Base-by-base conservation (phyloP, 64 coral and sea anemone species). In the Porites australiensis region DNA sequence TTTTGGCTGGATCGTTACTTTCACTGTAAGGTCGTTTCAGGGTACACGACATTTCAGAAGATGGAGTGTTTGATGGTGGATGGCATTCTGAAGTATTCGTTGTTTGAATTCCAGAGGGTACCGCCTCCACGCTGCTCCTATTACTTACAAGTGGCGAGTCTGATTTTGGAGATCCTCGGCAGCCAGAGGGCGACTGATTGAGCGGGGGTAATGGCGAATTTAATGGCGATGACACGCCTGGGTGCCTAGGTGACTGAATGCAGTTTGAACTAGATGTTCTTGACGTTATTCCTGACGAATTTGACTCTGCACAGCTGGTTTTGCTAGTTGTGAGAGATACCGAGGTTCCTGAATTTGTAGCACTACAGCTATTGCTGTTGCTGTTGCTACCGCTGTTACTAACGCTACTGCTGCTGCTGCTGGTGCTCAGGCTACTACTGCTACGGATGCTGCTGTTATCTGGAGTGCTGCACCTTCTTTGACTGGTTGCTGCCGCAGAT, bases 1-100 rank as follows among this genome's bases (percentile, higher is more conserved):
- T 90, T 72, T 98, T 98, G 3, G 89, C 65, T 57, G 19, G 59
- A 19, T 74, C 88, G 19, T 59, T 83, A 8, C 45, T 84, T 18
- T 89, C 63, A 23, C 49, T 75, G 44, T 85, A 79, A 53, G 77
- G 15, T 49, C 78, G 74, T 64, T 66, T 70, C 13, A 83, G 52
- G 66, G 79, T n/a, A 50, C 57, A 37, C 10, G 80, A 46, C 44
- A 49, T 65, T 22, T 84, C 81, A 63, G 16, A 52, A 13, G 73
- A 45, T 15, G 78, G 44, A 44, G 81, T 84, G 18, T 84, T 84
- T 48, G 43, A 13, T n/a, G 19, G 81, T n/a, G 19, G 81, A 51
- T 84, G 62, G 47, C 44, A 49, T 13, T 84, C 81, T 51, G 22
- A 49, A 2, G 44, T 48, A 84, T 21, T 69, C n/a, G 69, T 68